Evolutionary conservation across 2,888 invertebrate genomes (phyloP), one percentile per base, ranked within the genome.

Genomic region (Aporophyla nigra): DNA sequence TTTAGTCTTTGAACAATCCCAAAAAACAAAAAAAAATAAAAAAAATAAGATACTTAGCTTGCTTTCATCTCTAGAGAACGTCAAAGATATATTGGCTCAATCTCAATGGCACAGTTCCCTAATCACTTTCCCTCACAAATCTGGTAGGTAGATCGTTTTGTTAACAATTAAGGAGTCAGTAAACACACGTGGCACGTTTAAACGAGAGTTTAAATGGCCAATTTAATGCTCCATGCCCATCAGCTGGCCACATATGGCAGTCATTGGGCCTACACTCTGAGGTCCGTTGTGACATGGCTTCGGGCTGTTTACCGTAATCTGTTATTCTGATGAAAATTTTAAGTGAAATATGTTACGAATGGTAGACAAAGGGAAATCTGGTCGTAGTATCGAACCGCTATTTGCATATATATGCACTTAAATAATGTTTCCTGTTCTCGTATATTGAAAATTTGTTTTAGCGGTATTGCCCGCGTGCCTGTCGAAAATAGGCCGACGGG

Each of bases 241-340:
- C 93, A 90, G 87, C 80, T 83, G 71, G 81, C 93, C 93, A 72
- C 89, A 91, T 94, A 94, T 90, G 94, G 95, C 68, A 71, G 90
- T 89, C 93, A 91, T 93, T 93, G 93, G 85, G 94, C 96, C 96
- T 93, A 96, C 96, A 94, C 95, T 82, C 82, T 83, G 90, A 90
- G 90, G 67, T 84, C 88, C 87, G 63, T 85, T 89, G 88, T 83
- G 87, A 80, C 89, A 88, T 80, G 72, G 33, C 46, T 59, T 21
- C 43, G 19, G 66, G 5, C 67, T 62, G 71, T 78, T 77, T 81
- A 80, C 80, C 67, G 69, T 78, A 78, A 62, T 67, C 33, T 56
- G 54, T 51, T 72, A 49, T 74, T 49, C 61, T 74, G 46, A 72
- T 68, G 51, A 56, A 63, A 69, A 71, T 46, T 67, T 59, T 62